phyloP scores from a whole-genome alignment of 2,888 invertebrate genomes.

The Megastigmus dorsalis region DNA sequence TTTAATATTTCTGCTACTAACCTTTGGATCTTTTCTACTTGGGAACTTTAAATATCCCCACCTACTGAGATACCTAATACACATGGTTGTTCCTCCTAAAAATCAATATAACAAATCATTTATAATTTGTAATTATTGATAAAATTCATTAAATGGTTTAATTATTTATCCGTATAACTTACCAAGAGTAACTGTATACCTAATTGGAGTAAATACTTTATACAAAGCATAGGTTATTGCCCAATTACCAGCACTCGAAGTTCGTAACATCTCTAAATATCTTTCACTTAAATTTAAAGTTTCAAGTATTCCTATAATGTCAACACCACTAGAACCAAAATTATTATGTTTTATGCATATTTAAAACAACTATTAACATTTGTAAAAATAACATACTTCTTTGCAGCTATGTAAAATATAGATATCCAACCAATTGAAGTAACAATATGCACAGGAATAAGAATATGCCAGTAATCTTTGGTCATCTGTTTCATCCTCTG shows the following conservation, averaged over 20 bases:
- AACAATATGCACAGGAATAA: slow-evolving; percentile 92
- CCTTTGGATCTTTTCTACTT: slow-evolving; percentile 54
- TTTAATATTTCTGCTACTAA: too few species aligned
- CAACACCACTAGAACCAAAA: slow-evolving; percentile 85
- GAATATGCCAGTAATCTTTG: slow-evolving; percentile 96
- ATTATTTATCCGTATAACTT: slow-evolving; percentile 62
- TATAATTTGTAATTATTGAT: background rate
- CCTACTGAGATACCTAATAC: slow-evolving; percentile 86
- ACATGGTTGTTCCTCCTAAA: slow-evolving; percentile 88
- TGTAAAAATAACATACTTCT: slow-evolving; percentile 78
- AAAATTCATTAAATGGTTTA: background rate
- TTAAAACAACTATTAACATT: background rate
- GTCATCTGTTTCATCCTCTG: slow-evolving; percentile 93
- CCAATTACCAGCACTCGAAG: slow-evolving; percentile 89
- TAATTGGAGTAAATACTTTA: slow-evolving; percentile 91
- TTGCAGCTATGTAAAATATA: slow-evolving; percentile 88
- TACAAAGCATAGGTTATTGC: slow-evolving; percentile 94
- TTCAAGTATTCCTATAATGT: slow-evolving; percentile 88
- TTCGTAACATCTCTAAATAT: slow-evolving; percentile 84
- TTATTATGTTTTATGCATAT: background rate
- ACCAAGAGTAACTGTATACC: slow-evolving; percentile 95
- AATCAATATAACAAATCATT: slow-evolving; percentile 18
- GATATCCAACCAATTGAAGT: slow-evolving; percentile 94
- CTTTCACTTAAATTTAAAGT: slow-evolving; percentile 85
- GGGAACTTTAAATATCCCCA: slow-evolving; percentile 82